phyloP scores from a whole-genome alignment of 2,797 vertebrate species.

The Coilia nasus region DNA sequence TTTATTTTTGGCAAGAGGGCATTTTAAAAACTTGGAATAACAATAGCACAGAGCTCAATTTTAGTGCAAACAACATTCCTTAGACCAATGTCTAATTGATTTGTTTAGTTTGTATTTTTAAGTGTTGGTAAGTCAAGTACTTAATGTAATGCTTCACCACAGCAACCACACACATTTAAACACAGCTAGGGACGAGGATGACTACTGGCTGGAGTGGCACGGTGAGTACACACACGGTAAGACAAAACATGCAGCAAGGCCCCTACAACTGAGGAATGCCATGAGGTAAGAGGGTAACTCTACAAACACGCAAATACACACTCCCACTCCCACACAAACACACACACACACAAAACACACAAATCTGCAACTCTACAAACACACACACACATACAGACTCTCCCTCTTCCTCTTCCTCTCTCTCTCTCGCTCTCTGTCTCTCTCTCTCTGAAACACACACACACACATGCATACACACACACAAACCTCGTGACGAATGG shows the following conservation, averaged over 20 bases:
- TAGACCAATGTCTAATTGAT: not conserved
- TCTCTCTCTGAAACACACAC: too few species aligned
- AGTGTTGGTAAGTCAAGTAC: not conserved
- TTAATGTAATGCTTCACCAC: too few species aligned
- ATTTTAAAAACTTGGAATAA: not conserved
- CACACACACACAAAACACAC: conserved; percentile 4
- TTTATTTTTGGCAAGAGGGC: not conserved
- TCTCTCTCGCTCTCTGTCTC: too few species aligned
- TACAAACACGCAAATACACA: conserved; percentile 30
- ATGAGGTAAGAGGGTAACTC: not conserved
- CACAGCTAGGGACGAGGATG: not conserved
- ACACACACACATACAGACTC: too few species aligned
- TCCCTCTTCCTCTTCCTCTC: too few species aligned
- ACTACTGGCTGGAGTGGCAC: not conserved
- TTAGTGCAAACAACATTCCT: not conserved
- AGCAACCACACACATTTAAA: not conserved
- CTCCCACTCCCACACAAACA: conserved; percentile 7
- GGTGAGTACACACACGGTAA: not conserved
- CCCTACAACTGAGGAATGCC: not conserved
- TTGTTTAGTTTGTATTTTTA: not conserved
- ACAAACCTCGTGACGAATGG: too few species aligned
- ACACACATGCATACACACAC: too few species aligned
- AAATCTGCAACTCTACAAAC: too few species aligned
- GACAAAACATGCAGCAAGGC: not conserved
- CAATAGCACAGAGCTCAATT: not conserved